Conservation (phyloP, 2,797 vertebrate genomes). For the Choloepus didactylus region DNA sequence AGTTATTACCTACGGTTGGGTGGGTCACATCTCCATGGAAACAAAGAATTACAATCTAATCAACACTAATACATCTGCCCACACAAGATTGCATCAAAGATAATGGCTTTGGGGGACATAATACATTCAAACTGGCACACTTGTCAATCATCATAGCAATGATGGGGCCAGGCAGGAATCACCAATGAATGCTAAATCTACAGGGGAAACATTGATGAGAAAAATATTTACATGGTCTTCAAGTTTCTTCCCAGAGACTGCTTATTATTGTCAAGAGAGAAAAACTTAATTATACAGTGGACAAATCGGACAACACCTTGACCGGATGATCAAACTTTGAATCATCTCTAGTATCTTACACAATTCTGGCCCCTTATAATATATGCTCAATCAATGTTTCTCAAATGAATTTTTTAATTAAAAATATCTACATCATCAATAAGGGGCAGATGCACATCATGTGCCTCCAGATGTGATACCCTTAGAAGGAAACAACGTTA, state of each 20-base stretch:
- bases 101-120: too few species aligned
- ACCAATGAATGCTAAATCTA: not conserved
- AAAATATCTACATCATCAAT: not conserved
- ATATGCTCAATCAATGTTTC: slow-evolving; percentile 65
- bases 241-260: not conserved
- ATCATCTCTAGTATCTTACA: not conserved
- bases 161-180: not conserved
- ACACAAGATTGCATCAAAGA: too few species aligned
- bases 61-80: too few species aligned
- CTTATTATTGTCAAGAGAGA: slow-evolving; percentile 39
- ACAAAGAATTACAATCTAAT: too few species aligned
- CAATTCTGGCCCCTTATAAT: not conserved
- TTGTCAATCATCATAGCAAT: not conserved
- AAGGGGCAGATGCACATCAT: not conserved
- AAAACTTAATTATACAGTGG: slow-evolving; percentile 1
- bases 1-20: too few species aligned
- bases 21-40: too few species aligned
- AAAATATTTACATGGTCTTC: not conserved
- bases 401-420: slow-evolving; percentile 52
- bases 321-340: not conserved
- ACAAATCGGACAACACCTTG: slow-evolving; percentile 5
- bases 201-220: not conserved
- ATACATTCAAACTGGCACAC: too few species aligned
- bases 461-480: not conserved
- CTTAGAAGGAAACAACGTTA: not conserved